A percentile compares a stretch with the other conserved stretches of the same genome.
phyloP scores from a whole-genome alignment of 2,888 invertebrate species.

The Ditylenchus weischeri region DNA sequence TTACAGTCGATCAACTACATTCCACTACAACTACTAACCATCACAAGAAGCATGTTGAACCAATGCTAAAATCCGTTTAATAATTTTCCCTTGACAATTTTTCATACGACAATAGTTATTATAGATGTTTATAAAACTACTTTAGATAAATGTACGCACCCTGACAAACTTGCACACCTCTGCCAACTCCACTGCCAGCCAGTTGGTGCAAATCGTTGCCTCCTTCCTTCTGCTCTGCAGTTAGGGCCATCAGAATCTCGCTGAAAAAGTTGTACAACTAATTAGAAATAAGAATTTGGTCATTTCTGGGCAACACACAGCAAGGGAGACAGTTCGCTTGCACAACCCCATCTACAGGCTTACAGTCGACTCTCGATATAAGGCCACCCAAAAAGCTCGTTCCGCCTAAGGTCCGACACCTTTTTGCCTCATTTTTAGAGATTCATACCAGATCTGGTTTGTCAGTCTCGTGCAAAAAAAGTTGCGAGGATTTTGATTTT shows the following conservation, averaged over 20 bases:
- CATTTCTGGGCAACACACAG: not conserved
- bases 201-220: slow-evolving; percentile 8
- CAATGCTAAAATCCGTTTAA: slow-evolving; percentile 23
- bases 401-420: too few relatives aligned
- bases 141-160: slow-evolving; percentile 16
- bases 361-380: too few relatives aligned
- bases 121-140: too few relatives aligned
- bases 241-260: slow-evolving; percentile 81
- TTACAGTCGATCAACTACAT: too few relatives aligned
- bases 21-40: not conserved
- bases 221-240: slow-evolving; percentile 56
- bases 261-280: slow-evolving; percentile 92
- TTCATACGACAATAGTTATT: too few relatives aligned
- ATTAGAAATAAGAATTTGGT: slow-evolving; percentile 58
- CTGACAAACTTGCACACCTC: slow-evolving; percentile 35
- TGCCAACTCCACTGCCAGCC: slow-evolving; percentile 14
- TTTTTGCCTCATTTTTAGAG: too few relatives aligned
- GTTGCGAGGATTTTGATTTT: not conserved
- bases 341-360: too few relatives aligned
- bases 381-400: too few relatives aligned
- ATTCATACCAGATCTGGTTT: too few relatives aligned
- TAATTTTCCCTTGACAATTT: not conserved
- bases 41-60: slow-evolving; percentile 13
- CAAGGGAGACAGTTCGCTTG: not conserved
- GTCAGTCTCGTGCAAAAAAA: not conserved